Percentiles rank a stretch among this genome's conserved stretches.
These are phyloP conservation scores for Hemicrepidius hirtus DNA, from an alignment of 2,888 invertebrate genomes.

Conservation along the genomic window DNA sequence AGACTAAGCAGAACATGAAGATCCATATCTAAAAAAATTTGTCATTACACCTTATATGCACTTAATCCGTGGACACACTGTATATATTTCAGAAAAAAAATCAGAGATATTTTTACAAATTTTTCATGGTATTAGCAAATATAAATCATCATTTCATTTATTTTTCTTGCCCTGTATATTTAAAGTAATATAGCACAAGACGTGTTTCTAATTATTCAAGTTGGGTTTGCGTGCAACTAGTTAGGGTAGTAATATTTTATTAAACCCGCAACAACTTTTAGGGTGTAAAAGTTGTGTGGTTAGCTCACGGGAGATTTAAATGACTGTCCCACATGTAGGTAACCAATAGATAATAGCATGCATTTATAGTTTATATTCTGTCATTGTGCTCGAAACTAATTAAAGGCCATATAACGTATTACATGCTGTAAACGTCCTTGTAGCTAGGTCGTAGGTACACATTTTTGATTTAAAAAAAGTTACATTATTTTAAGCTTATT, in stretches of 20 bases:
- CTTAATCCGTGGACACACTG: no score
- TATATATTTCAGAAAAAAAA: no score
- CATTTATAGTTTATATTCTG: background rate
- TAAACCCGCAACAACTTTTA: constrained; percentile 1
- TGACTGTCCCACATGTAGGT: constrained; percentile 10
- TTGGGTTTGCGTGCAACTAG: constrained; percentile 2
- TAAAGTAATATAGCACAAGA: background rate
- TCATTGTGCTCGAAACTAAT: background rate
- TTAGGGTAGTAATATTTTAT: constrained; percentile 2
- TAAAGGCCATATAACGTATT: constrained; percentile 19
- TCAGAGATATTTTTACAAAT: no score
- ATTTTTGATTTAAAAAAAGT: background rate
- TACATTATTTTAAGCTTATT: no score
- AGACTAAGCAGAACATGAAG: no score
- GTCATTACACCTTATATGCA: no score
- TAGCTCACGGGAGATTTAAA: background rate
- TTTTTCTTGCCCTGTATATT: background rate
- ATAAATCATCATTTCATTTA: background rate
- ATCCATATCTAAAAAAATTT: no score
- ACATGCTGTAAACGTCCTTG: constrained; percentile 10
- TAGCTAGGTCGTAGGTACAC: constrained; percentile 5
- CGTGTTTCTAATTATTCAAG: background rate
- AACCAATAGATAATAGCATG: no score
- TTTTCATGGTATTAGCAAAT: no score
- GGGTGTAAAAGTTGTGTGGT: constrained; percentile 8